Evolutionary conservation across 2,888 invertebrate genomes (phyloP), one percentile per base, ranked within the genome.

Genomic region (Diloba caeruleocephala): DNA sequence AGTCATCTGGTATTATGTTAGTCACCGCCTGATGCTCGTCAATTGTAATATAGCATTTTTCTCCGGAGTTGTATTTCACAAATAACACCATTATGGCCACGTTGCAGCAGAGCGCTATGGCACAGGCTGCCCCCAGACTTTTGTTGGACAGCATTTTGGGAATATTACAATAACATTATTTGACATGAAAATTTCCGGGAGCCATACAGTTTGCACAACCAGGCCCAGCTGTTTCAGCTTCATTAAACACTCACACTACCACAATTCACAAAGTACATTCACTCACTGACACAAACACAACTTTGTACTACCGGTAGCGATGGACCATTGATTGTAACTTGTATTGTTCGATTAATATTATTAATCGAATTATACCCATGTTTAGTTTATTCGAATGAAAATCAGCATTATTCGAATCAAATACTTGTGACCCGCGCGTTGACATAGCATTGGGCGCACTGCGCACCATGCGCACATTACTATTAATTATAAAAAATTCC

Each of bases 1-100:
- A 95, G 61, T 89, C 85, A 13, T 94, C 87, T 1, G 94, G 93
- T 37, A 94, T 64, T 1, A 78, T 53, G 2, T 74, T 58, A n/a
- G 60, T 64, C 42, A 84, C 80, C 33, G 75, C 62, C 63, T 89
- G 89, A 26, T 86, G 63, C 57, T 88, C 84, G 39, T 84, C 76
- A 37, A 93, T 87, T 1, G 88, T 87, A 52, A 90, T 74, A 51
- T 74, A 88, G 62, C 85, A 90, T 61, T 74, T 84, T 49, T 88
- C 86, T 9, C 84, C 84, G 9, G 82, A 78, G 49, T 87, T 85
- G 48, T 86, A 89, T 71, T 82, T 87, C 26, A 88, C 85, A 68
- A 89, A 91, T 42, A 91, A 36, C 1, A 85, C 79, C 54, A 92
- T 55, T 26, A 89, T 49, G 12, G 81, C 75, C 57, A 89, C 74